A percentile compares a stretch with the other conserved stretches of the same genome.
Conservation (phyloP, 2,888 invertebrate genomes). For the Lasioglossum oenotherae region DNA sequence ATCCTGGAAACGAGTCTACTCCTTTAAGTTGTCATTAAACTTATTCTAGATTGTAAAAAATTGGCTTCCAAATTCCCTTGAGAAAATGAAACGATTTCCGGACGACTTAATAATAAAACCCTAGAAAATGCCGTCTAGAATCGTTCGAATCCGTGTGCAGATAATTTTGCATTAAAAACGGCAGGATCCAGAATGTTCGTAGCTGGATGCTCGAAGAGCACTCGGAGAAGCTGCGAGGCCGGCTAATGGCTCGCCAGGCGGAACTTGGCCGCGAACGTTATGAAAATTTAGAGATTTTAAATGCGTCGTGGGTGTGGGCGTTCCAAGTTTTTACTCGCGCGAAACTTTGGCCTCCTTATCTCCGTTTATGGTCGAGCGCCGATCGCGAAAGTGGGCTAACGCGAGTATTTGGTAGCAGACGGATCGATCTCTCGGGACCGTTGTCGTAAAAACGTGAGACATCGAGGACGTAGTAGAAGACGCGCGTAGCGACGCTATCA, state of each 20-base stretch:
- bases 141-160: not conserved
- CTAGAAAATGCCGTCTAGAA: too few relatives aligned
- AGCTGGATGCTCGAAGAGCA: not conserved
- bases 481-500: not conserved
- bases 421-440: constrained; percentile 67
- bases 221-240: constrained; percentile 21
- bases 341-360: constrained; percentile 75
- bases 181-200: not conserved
- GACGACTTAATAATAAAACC: too few relatives aligned
- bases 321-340: constrained; percentile 68
- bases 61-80: too few relatives aligned
- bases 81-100: too few relatives aligned
- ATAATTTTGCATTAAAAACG: not conserved
- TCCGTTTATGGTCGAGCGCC: constrained; percentile 74
- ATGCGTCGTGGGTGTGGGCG: constrained; percentile 60
- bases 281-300: constrained; percentile 79
- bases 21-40: too few relatives aligned
- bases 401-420: constrained; percentile 62
- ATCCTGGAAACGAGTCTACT: too few relatives aligned
- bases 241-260: constrained; percentile 54
- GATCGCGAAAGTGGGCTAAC: constrained; percentile 73
- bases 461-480: constrained; percentile 16
- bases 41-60: too few relatives aligned
- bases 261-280: constrained; percentile 64
- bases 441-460: constrained; percentile 54